Evolutionary conservation across 1,140 invertebrate genomes (phyloP), one percentile per base, ranked within the genome.

Genomic region (Danaus plexippus): DNA sequence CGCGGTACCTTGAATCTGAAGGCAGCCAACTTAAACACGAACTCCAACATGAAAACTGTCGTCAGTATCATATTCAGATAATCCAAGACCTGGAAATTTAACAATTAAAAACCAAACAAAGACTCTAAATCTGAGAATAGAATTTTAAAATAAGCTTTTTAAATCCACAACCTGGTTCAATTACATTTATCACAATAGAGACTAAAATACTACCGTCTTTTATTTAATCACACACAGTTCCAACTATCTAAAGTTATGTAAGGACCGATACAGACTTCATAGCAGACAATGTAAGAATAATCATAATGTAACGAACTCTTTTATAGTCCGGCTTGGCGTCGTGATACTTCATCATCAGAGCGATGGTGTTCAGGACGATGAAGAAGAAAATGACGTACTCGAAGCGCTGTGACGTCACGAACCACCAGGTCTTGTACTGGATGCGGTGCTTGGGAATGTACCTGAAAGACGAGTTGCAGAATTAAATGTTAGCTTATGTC

Each of bases 391-490:
- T 99, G 43, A 95, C 94, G 83, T 99, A 99, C 84, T 99, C 98
- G 88, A 99, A 99, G 9, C 95, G 95, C 71, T 97, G 95, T 43
- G 98, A 99, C 12, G 98, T 99, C 32, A 99, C 98, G 80, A 99
- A 98, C 97, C 97, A 99, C 98, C 98, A 99, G 2, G 99, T 94
- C 90, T 98, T 98, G 86, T 99, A 99, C 87, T 99, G 98, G 74
- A 98, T 94, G 62, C 96, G 91, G 80, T 98, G 96, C 81, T 99
- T 98, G 11, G 98, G 98, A 90, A 99, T 99, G 88, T 99, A 99
- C 49, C 97, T 92, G 52, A 13, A 54, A 54, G 11, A 52, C 22
- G 42, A 49, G 15, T 18, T 55, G 22, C 1, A 32, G 2, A 32
- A 2, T 32, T 32, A 32, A 7, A 32, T 32, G 22, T 32, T 7